Evolutionary conservation across 2,113 vertebrate genomes (phyloP).

Genomic region (Tauraco erythrolophus): DNA sequence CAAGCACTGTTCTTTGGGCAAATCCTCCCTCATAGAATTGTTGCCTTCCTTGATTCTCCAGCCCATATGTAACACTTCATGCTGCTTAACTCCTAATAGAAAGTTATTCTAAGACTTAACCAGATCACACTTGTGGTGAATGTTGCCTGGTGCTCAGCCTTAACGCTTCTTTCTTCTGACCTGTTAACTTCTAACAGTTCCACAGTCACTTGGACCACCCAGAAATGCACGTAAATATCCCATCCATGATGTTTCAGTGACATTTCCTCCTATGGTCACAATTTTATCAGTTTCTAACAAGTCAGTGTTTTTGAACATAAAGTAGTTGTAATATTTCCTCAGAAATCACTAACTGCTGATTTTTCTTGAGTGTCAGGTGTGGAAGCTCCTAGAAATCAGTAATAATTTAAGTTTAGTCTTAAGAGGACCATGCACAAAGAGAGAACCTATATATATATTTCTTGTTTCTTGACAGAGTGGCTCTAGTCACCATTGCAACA

Average conservation of each 20-base stretch:
- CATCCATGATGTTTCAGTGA: neutral
- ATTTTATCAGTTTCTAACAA: neutral
- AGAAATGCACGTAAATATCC: neutral
- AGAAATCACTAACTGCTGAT: neutral
- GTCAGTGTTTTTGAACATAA: neutral
- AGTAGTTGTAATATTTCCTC: neutral
- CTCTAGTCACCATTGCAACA: neutral
- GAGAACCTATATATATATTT: neutral
- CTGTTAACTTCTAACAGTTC: neutral
- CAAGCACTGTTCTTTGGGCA: neutral
- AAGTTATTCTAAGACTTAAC: neutral
- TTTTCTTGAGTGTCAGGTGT: neutral
- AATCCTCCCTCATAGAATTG: neutral
- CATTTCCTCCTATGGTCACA: neutral
- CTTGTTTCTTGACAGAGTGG: neutral
- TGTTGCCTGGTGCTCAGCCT: neutral
- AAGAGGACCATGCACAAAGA: neutral
- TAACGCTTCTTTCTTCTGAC: neutral
- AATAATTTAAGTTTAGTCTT: neutral
- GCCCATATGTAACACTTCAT: fast-evolving
- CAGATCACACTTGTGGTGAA: neutral
- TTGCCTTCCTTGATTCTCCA: neutral
- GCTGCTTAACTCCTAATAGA: neutral
- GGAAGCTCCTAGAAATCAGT: neutral
- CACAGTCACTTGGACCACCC: neutral